These are phyloP conservation scores for Hirtodrosophila cameraria DNA, from an alignment of 2,888 invertebrate species.

Conservation along the genomic window DNA sequence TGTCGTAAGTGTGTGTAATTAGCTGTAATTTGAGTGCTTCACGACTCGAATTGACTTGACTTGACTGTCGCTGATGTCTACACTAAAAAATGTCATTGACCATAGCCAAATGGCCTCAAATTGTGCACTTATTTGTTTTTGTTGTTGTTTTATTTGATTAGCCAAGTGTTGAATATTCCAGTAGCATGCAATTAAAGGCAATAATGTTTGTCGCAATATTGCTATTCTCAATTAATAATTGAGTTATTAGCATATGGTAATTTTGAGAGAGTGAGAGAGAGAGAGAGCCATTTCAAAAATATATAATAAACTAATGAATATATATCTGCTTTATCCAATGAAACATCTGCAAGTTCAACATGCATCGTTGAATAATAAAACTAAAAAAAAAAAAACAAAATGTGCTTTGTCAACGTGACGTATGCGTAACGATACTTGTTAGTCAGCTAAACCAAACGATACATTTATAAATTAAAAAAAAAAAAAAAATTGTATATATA, in stretches of 20 bases:
- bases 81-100: constrained; percentile 66
- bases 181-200: constrained; percentile 48
- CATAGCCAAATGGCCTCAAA: constrained; percentile 51
- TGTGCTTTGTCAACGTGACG: constrained; percentile 52
- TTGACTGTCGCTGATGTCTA: constrained; percentile 38
- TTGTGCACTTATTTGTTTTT: constrained; percentile 52
- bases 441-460: constrained; percentile 40
- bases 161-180: constrained; percentile 35
- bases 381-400: constrained; percentile 16
- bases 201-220: constrained; percentile 26
- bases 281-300: too few species aligned
- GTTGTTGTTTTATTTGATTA: constrained; percentile 51
- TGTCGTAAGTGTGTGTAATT: constrained; percentile 53
- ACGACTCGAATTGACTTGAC: constrained; percentile 11
- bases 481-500: background rate
- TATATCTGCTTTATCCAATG: constrained; percentile 9
- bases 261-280: too few species aligned
- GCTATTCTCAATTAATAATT: constrained; percentile 18
- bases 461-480: constrained; percentile 25
- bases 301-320: too few species aligned
- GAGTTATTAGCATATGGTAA: constrained; percentile 45
- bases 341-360: constrained; percentile 20
- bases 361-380: constrained; percentile 11
- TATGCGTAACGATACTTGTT: constrained; percentile 53
- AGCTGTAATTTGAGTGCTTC: constrained; percentile 68